A percentile compares a stretch with the other conserved stretches of the same genome.
These are phyloP conservation scores for Sphyrna mokarran DNA, from an alignment of 2,113 vertebrate genomes.

Conservation along the genomic window DNA sequence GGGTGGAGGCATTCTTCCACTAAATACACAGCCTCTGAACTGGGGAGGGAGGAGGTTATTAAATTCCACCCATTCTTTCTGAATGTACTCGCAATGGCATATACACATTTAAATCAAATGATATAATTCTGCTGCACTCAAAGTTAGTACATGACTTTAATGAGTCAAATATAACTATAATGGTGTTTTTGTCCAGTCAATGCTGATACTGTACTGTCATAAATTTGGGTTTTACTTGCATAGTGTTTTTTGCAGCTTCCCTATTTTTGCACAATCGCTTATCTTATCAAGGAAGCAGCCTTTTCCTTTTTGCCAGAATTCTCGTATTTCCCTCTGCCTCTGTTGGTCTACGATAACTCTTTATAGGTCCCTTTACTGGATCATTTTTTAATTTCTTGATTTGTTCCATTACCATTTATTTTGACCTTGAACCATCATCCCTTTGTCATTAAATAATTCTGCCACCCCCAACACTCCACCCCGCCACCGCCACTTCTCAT, in stretches of 20 bases:
- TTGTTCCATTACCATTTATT: background rate
- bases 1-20: no score
- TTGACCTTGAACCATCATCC: background rate
- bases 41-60: no score
- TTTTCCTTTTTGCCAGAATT: background rate
- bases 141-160: background rate
- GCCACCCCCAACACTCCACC: background rate
- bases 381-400: background rate
- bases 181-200: background rate
- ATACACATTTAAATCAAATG: background rate
- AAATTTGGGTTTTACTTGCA: background rate
- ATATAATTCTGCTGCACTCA: background rate
- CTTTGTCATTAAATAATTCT: background rate
- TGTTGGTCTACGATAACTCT: background rate
- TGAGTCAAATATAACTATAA: background rate
- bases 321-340: background rate
- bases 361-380: background rate
- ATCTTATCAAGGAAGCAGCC: background rate
- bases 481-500: no score
- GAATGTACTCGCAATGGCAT: background rate
- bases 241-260: background rate
- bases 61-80: background rate
- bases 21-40: no score
- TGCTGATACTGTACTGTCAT: background rate
- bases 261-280: background rate